A percentile compares a stretch with the other conserved stretches of the same genome.
Evolutionary conservation across 2,888 invertebrate genomes (phyloP).

Genomic region (Brachynemurus nebulosus): DNA sequence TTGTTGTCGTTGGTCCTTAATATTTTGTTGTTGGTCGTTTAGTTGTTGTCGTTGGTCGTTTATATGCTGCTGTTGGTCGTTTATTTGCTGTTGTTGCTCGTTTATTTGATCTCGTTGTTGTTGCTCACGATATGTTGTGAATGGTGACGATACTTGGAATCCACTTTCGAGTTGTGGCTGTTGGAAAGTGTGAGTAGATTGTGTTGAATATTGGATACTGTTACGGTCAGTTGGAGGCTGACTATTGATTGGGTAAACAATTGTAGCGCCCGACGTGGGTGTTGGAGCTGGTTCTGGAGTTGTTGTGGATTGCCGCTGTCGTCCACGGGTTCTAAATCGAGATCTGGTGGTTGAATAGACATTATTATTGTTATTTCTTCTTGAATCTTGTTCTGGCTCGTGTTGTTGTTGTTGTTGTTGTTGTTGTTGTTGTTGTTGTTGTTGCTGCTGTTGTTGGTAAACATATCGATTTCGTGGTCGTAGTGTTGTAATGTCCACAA

Average conservation of each 20-base stretch:
- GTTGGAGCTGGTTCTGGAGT: not conserved
- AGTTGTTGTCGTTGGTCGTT: too few relatives aligned
- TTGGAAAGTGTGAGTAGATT: too few relatives aligned
- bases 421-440: slow-evolving; percentile 9
- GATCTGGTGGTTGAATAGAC: not conserved
- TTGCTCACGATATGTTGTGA: not conserved
- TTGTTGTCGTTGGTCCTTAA: too few relatives aligned
- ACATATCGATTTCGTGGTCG: slow-evolving; percentile 8
- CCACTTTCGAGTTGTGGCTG: slow-evolving; percentile 15
- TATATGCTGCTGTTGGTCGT: too few relatives aligned
- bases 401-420: slow-evolving; percentile 26
- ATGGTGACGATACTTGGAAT: slow-evolving; percentile 14
- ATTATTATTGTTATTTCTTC: not conserved
- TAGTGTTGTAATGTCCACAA: slow-evolving; percentile 8
- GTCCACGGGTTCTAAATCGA: slow-evolving; percentile 3
- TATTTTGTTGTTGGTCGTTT: too few relatives aligned
- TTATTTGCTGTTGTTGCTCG: too few relatives aligned
- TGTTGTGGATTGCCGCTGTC: slow-evolving; percentile 2
- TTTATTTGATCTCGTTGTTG: too few relatives aligned
- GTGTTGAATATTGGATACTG: too few relatives aligned
- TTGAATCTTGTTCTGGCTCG: not conserved
- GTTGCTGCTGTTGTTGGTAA: slow-evolving; percentile 20
- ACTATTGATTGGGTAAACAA: not conserved
- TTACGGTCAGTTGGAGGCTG: slow-evolving; percentile 5
- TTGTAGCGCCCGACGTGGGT: not conserved